Evolutionary conservation across 2,888 invertebrate genomes (phyloP).

Genomic region (Coremacera marginata): DNA sequence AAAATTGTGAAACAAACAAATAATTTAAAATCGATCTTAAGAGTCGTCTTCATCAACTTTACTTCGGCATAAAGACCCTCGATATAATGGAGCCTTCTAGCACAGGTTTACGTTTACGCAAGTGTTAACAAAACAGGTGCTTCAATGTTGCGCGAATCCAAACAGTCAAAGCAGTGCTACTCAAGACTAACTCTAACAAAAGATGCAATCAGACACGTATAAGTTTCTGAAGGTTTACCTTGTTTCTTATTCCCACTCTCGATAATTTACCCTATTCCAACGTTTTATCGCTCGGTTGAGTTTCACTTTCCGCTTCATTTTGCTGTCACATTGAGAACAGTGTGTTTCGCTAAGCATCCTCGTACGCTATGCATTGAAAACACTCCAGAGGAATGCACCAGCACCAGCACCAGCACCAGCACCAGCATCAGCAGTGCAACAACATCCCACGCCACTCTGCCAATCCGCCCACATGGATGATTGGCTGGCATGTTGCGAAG

Average conservation of each 20-base stretch:
- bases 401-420: not conserved
- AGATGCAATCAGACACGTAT: conserved; percentile 29
- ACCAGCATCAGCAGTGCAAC: too few species aligned
- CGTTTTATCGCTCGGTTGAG: conserved; percentile 9
- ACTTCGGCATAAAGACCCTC: too few species aligned
- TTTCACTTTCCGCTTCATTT: conserved; percentile 26
- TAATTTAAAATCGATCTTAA: too few species aligned
- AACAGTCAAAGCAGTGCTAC: not conserved
- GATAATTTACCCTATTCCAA: not conserved
- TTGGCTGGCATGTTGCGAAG: conserved; percentile 40
- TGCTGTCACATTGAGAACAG: conserved; percentile 8
- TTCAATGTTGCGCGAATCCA: not conserved
- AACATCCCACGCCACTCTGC: not conserved
- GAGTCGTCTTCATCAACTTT: too few species aligned
- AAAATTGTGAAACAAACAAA: too few species aligned
- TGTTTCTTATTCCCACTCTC: not conserved
- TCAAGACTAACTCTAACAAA: too few species aligned
- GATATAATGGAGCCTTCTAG: too few species aligned
- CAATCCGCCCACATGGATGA: conserved; percentile 28
- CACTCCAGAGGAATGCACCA: not conserved
- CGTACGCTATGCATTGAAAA: not conserved
- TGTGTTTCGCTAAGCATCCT: not conserved
- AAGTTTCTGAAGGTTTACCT: not conserved
- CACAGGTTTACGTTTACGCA: too few species aligned
- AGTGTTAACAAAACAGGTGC: not conserved